phyloP scores from a whole-genome alignment of 2,113 vertebrate species.

The Orcinus orca region DNA sequence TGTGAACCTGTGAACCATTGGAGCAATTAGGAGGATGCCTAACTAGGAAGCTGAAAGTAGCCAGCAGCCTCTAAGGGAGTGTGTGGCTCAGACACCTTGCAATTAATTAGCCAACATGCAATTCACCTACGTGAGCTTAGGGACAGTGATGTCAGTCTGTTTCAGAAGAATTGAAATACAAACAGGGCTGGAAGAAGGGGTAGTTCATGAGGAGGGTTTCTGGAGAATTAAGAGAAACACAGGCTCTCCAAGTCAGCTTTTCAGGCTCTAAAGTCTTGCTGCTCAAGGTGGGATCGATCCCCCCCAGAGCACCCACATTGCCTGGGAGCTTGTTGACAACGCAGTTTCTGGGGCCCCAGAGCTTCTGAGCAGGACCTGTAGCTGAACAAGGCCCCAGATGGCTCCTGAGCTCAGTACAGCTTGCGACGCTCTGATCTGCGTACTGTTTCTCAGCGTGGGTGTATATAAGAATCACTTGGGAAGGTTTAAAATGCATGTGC shows the following conservation, averaged over 20 bases:
- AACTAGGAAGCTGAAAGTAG: neutral
- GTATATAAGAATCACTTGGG: neutral
- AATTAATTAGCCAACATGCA: conserved; percentile 48
- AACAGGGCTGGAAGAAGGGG: neutral
- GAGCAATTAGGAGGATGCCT: conserved; percentile 64
- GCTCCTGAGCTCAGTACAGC: neutral
- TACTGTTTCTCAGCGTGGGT: neutral
- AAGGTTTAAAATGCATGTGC: too few relatives aligned
- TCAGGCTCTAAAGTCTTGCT: neutral
- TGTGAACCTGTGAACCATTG: neutral
- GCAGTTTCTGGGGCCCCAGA: neutral
- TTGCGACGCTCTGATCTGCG: too few relatives aligned
- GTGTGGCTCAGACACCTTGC: neutral
- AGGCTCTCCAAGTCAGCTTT: neutral
- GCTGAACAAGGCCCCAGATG: neutral
- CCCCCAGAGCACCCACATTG: accelerated
- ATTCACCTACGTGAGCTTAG: neutral
- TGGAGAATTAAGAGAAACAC: neutral
- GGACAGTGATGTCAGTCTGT: neutral
- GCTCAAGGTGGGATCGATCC: neutral
- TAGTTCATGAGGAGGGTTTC: neutral
- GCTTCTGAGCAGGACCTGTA: neutral
- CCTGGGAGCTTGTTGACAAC: too few relatives aligned
- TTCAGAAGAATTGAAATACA: neutral
- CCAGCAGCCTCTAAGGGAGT: neutral